Evolutionary conservation across 2,797 vertebrate species (phyloP).

Genomic region (Numenius phaeopus): DNA sequence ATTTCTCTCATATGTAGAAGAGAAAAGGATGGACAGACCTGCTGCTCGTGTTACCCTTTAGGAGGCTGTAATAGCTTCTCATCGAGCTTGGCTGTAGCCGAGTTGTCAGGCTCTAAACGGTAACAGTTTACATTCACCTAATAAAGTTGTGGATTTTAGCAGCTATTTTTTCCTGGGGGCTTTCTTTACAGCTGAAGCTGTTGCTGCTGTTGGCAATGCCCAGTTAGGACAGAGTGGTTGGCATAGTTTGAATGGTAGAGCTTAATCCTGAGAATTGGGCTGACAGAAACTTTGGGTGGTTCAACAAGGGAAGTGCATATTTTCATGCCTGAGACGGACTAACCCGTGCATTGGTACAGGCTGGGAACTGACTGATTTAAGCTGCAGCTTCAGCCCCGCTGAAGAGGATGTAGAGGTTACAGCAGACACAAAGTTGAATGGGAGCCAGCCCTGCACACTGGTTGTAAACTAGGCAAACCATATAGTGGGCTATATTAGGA

Average conservation of each 20-base stretch:
- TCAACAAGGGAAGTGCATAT: neutral
- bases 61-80: neutral
- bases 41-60: neutral
- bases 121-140: neutral
- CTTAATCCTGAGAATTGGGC: neutral
- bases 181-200: neutral
- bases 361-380: neutral
- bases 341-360: rapidly evolving
- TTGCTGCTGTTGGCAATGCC: neutral
- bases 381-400: neutral
- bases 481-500: rapidly evolving
- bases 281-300: neutral
- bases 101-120: neutral
- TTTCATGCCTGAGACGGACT: neutral
- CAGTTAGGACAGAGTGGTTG: neutral
- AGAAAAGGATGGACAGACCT: neutral
- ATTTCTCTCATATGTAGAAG: neutral
- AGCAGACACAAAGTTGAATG: neutral
- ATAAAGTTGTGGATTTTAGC: neutral
- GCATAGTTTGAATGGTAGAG: neutral
- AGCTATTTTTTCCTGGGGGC: neutral
- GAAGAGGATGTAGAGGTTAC: neutral
- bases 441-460: rapidly evolving
- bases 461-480: neutral
- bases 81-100: neutral